Conservation (phyloP, 2,888 invertebrate species). For the Hypomecis atomaria region DNA sequence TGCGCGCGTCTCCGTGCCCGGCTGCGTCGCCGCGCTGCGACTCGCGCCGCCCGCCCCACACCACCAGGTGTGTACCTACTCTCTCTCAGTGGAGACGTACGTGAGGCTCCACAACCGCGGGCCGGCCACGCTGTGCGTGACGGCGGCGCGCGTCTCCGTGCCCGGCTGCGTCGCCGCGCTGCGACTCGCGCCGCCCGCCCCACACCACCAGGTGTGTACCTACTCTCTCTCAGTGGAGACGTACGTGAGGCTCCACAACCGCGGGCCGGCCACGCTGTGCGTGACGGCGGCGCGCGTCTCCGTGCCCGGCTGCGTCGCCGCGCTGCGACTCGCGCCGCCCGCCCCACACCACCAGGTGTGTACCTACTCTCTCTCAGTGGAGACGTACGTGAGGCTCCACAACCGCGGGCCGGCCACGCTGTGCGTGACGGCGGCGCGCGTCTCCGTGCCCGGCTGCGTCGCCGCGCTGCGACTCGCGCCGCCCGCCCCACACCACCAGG, state of each 20-base stretch:
- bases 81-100: slow-evolving; percentile 87
- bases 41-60: slow-evolving; percentile 25
- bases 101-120: slow-evolving; percentile 70
- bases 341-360: slow-evolving; percentile 57
- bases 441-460: slow-evolving; percentile 36
- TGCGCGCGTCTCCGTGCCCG: slow-evolving; percentile 45
- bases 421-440: slow-evolving; percentile 55
- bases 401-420: slow-evolving; percentile 62
- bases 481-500: slow-evolving; percentile 28
- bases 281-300: slow-evolving; percentile 48
- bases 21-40: slow-evolving; percentile 24
- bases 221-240: slow-evolving; percentile 88
- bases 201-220: slow-evolving; percentile 72
- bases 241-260: slow-evolving; percentile 74
- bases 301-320: slow-evolving; percentile 33
- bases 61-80: slow-evolving; percentile 81
- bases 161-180: slow-evolving; percentile 27
- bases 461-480: slow-evolving; percentile 15
- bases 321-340: slow-evolving; percentile 11
- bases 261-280: slow-evolving; percentile 60
- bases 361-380: slow-evolving; percentile 87
- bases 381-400: slow-evolving; percentile 82
- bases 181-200: slow-evolving; percentile 13
- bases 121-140: slow-evolving; percentile 58
- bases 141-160: slow-evolving; percentile 48